Evolutionary conservation across 2,113 vertebrate genomes (phyloP).

Genomic region (Coptodon rendalli): DNA sequence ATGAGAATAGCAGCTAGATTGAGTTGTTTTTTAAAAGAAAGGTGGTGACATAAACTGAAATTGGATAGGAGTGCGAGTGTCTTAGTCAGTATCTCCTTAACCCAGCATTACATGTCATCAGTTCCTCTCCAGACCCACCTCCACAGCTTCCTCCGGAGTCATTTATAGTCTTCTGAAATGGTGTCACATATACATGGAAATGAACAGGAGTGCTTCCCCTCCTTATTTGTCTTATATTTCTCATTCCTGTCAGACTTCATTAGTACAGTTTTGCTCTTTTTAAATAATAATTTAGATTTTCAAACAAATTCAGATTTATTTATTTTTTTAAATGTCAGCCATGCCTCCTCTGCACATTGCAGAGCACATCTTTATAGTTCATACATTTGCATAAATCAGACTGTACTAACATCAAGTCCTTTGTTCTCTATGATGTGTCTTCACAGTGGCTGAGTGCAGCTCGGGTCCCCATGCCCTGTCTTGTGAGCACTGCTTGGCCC

Average conservation of each 20-base stretch:
- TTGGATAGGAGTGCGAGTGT: not conserved
- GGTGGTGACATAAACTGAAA: not conserved
- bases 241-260: not conserved
- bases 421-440: constrained; percentile 6
- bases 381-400: not conserved
- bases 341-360: not conserved
- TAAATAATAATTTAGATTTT: not conserved
- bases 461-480: constrained; percentile 35
- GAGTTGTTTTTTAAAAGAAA: not conserved
- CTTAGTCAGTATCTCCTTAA: not conserved
- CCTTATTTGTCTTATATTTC: not conserved
- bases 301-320: not conserved
- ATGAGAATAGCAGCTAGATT: not conserved
- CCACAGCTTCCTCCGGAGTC: constrained; percentile 22
- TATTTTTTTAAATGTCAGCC: not conserved
- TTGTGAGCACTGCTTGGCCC: constrained; percentile 14
- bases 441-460: constrained; percentile 32
- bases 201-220: not conserved
- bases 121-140: constrained; percentile 39
- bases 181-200: constrained; percentile 21
- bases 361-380: not conserved
- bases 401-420: not conserved
- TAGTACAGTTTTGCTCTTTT: not conserved
- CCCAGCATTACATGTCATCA: not conserved
- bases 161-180: constrained; percentile 26